Evolutionary conservation across 2,888 invertebrate species (phyloP).

Genomic region (Polymixis flavicincta): DNA sequence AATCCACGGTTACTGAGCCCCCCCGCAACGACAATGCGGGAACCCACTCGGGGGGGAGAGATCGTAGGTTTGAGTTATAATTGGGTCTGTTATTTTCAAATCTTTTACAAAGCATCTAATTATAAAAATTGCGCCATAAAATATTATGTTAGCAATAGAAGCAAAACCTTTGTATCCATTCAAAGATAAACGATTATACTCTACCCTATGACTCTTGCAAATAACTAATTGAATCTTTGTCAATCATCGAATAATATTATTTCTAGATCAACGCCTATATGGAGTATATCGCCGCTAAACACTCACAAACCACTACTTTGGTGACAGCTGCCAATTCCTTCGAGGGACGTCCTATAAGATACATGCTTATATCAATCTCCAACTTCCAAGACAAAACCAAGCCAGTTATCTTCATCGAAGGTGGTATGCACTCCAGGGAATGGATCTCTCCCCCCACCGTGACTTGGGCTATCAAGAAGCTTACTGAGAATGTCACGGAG

Average conservation of each 20-base stretch:
- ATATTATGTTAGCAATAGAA: not conserved
- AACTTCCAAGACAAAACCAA: constrained; percentile 82
- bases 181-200: not conserved
- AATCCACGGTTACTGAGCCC: too few species aligned
- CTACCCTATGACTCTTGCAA: not conserved
- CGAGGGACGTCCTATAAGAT: constrained; percentile 90
- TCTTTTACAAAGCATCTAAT: not conserved
- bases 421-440: constrained; percentile 92
- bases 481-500: constrained; percentile 91
- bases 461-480: constrained; percentile 91
- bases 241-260: not conserved
- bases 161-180: not conserved
- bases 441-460: constrained; percentile 93
- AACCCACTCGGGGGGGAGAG: too few species aligned
- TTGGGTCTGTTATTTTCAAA: not conserved
- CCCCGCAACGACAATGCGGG: too few species aligned
- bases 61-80: not conserved
- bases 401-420: constrained; percentile 91
- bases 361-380: constrained; percentile 91
- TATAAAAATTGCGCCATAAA: not conserved
- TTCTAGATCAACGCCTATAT: constrained; percentile 80
- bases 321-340: constrained; percentile 88
- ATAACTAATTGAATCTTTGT: not conserved
- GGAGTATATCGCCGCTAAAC: constrained; percentile 79
- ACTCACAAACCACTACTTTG: constrained; percentile 86